Conservation (phyloP, 2,888 invertebrate species). For the Phaonia tiefii region DNA sequence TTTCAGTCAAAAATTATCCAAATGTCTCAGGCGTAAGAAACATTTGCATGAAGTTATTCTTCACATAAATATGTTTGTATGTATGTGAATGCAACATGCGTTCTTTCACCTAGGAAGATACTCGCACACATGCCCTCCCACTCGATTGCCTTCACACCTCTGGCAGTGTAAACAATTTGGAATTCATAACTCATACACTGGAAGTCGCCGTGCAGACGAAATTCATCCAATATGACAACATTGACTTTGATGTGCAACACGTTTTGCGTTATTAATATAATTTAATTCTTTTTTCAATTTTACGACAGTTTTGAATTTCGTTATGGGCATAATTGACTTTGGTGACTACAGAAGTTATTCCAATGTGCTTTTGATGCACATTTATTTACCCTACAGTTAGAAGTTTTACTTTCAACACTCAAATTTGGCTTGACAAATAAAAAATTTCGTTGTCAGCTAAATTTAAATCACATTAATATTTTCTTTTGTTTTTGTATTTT, state of each 20-base stretch:
- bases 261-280: constrained; percentile 64
- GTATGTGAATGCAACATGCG: neutral
- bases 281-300: too few relatives aligned
- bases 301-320: constrained; percentile 69
- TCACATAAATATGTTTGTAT: too few relatives aligned
- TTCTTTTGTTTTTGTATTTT: too few relatives aligned
- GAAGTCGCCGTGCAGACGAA: constrained; percentile 39
- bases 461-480: too few relatives aligned
- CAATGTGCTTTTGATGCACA: constrained; percentile 64
- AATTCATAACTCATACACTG: constrained; percentile 67
- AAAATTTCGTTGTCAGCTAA: too few relatives aligned
- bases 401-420: too few relatives aligned
- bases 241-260: constrained; percentile 19
- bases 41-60: too few relatives aligned
- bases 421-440: too few relatives aligned
- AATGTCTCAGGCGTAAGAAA: neutral
- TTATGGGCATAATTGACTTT: constrained; percentile 72
- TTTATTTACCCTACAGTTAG: constrained; percentile 27
- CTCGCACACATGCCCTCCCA: constrained; percentile 1
- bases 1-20: constrained; percentile 53
- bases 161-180: constrained; percentile 52
- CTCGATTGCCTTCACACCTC: neutral
- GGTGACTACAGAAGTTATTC: constrained; percentile 68
- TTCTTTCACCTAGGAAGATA: neutral
- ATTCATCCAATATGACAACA: constrained; percentile 14